These are phyloP conservation scores for Galerucella nymphaeae DNA, from an alignment of 2,888 invertebrate species.

Conservation along the genomic window DNA sequence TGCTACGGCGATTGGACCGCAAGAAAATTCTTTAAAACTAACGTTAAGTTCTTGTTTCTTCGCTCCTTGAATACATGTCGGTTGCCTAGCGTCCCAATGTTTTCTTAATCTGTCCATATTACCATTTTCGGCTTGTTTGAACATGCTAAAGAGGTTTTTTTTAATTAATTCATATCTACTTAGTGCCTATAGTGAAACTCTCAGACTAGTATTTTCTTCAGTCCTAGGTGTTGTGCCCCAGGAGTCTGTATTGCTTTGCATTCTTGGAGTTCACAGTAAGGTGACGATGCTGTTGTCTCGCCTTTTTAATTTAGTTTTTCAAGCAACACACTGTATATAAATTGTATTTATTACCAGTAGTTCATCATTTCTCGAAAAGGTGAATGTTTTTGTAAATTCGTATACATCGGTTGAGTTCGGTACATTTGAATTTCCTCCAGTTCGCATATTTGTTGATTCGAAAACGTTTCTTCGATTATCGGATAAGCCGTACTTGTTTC, in stretches of 20 bases:
- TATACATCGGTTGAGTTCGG: conserved; percentile 70
- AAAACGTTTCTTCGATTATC: conserved; percentile 73
- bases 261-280: no score
- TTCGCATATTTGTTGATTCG: conserved; percentile 76
- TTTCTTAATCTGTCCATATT: conserved; percentile 70
- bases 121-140: conserved; percentile 71
- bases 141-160: conserved; percentile 65
- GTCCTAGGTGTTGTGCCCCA: no score
- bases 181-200: no score
- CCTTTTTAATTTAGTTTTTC: no score
- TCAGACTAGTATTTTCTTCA: no score
- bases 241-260: no score
- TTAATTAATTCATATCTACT: neutral
- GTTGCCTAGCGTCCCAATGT: conserved; percentile 71
- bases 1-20: conserved; percentile 68
- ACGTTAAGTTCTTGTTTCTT: conserved; percentile 68
- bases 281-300: no score
- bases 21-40: conserved; percentile 70
- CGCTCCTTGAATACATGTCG: conserved; percentile 68
- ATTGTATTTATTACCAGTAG: conserved; percentile 65
- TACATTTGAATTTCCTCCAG: conserved; percentile 73
- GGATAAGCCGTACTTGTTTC: conserved; percentile 76
- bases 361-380: conserved; percentile 73
- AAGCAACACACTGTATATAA: no score
- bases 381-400: conserved; percentile 71